A percentile compares a stretch with the other conserved stretches of the same genome.
Conservation (phyloP, 2,113 vertebrate genomes). For the Gracilinanus agilis region DNA sequence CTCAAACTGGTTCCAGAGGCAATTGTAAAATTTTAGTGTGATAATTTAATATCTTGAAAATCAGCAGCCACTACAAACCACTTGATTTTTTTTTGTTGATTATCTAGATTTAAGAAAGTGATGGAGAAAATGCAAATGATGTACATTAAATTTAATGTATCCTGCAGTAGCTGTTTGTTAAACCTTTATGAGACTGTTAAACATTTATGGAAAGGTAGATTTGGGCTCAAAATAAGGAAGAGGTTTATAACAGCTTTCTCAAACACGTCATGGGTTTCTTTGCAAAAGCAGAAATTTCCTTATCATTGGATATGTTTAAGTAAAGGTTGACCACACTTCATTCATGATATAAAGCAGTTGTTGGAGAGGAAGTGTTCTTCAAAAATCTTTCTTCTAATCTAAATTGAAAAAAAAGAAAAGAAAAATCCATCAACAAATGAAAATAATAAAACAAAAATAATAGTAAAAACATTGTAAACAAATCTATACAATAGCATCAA, state of each 20-base stretch:
- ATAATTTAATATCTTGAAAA: background rate
- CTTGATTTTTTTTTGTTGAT: background rate
- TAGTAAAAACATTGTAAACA: background rate
- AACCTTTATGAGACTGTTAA: background rate
- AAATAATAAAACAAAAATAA: background rate
- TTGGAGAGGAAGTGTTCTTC: background rate
- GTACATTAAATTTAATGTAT: background rate
- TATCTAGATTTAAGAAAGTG: background rate
- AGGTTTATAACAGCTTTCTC: background rate
- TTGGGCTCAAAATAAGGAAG: background rate
- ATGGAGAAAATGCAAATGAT: conserved; percentile 2
- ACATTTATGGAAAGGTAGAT: background rate
- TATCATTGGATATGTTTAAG: background rate
- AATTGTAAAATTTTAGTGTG: background rate
- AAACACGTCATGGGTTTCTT: background rate
- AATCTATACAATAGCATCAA: background rate
- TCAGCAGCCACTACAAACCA: background rate
- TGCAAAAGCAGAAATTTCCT: background rate
- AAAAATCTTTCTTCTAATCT: background rate
- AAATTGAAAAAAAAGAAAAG: background rate
- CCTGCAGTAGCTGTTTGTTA: background rate
- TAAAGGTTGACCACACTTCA: background rate
- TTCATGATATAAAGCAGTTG: background rate
- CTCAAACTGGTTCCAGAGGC: background rate
- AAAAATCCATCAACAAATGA: background rate